These are phyloP conservation scores for Cheirogaleus major DNA, from an alignment of 2,797 vertebrate genomes.

Conservation along the genomic window DNA sequence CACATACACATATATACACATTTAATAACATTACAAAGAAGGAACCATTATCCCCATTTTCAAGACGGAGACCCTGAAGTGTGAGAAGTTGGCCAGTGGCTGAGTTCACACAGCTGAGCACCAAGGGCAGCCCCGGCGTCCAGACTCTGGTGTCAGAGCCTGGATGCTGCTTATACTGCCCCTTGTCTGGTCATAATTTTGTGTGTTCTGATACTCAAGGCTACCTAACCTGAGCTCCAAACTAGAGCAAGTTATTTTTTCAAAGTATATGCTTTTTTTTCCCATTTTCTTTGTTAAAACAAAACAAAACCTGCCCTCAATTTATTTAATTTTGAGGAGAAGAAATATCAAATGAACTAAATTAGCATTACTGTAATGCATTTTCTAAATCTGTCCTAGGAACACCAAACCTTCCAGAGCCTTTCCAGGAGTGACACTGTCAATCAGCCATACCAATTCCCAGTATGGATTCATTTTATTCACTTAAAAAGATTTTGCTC, in stretches of 20 bases:
- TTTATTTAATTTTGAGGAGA: background rate
- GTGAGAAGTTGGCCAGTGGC: background rate
- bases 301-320: background rate
- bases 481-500: background rate
- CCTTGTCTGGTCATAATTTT: background rate
- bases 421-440: background rate
- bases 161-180: background rate
- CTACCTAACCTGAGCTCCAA: background rate
- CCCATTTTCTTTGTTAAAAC: background rate
- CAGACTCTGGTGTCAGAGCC: rapidly evolving
- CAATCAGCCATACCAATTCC: background rate
- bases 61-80: background rate
- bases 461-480: background rate
- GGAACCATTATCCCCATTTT: background rate
- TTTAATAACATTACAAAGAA: background rate
- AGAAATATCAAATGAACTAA: background rate
- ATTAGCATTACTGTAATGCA: background rate
- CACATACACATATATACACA: background rate
- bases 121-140: background rate
- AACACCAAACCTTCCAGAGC: background rate
- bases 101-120: background rate
- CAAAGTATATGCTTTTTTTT: background rate
- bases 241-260: background rate
- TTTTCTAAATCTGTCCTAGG: background rate
- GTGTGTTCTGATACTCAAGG: background rate